Conservation (phyloP, 2,888 invertebrate genomes). For the Meteorus colon region DNA sequence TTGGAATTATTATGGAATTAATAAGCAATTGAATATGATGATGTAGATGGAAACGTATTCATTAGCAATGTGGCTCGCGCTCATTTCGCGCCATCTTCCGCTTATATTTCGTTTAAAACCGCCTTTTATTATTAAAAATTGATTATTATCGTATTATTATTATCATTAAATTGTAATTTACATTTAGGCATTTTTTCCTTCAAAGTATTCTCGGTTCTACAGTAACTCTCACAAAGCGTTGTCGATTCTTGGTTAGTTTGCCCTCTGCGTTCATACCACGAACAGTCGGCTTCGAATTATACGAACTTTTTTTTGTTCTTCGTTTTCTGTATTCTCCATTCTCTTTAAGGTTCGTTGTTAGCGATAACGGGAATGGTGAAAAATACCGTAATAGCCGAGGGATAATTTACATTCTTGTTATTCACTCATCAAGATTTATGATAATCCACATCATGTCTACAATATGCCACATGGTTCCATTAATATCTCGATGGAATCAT, state of each 20-base stretch:
- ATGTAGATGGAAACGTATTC: conserved; percentile 59
- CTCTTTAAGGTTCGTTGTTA: conserved; percentile 29
- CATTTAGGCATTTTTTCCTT: neutral
- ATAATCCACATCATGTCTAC: conserved; percentile 30
- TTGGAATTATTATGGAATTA: conserved; percentile 17
- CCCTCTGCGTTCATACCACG: conserved; percentile 30
- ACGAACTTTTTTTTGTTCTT: conserved; percentile 16
- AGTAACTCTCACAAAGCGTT: neutral
- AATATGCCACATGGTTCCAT: conserved; percentile 50
- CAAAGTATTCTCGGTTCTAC: neutral
- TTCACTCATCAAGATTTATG: conserved; percentile 19
- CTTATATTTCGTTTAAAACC: conserved; percentile 57
- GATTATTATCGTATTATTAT: neutral
- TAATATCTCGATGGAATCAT: conserved; percentile 5
- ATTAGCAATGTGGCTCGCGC: conserved; percentile 64
- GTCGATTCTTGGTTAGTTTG: conserved; percentile 43
- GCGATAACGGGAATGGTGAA: conserved; percentile 11
- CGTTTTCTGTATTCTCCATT: conserved; percentile 14
- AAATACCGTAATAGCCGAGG: neutral
- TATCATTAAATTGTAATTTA: neutral
- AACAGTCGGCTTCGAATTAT: conserved; percentile 33
- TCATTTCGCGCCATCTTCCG: conserved; percentile 76
- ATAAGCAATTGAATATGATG: conserved; percentile 29
- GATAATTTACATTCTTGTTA: conserved; percentile 1
- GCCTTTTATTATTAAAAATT: conserved; percentile 32